phyloP scores from a whole-genome alignment of 2,797 vertebrate genomes.

The Alauda arvensis region DNA sequence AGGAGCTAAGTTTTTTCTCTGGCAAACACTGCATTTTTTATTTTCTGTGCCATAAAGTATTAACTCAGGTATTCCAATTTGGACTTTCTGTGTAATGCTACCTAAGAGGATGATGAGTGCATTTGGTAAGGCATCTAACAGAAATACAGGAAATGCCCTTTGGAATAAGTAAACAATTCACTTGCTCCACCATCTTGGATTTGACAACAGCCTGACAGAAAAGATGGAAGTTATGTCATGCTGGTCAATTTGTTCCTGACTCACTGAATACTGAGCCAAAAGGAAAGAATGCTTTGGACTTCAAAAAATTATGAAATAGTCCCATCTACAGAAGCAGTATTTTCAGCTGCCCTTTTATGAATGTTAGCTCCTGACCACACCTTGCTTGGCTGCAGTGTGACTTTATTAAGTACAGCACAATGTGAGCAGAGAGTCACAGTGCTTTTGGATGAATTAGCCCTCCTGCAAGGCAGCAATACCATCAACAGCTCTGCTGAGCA shows the following conservation, averaged over 20 bases:
- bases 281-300: not conserved
- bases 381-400: not conserved
- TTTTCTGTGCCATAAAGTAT: not conserved
- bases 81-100: not conserved
- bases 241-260: not conserved
- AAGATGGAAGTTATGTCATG: not conserved
- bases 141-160: not conserved
- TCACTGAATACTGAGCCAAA: not conserved
- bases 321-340: not conserved
- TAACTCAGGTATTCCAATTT: not conserved
- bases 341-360: not conserved
- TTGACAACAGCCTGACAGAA: not conserved
- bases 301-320: not conserved
- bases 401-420: not conserved
- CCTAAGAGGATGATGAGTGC: not conserved
- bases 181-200: not conserved
- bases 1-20: slow-evolving; percentile 40
- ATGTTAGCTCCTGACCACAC: not conserved
- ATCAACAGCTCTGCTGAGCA: not conserved
- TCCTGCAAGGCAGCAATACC: not conserved
- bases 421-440: not conserved
- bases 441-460: not conserved
- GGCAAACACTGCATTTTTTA: not conserved
- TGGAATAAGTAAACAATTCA: not conserved
- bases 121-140: not conserved